A percentile compares a stretch with the other conserved stretches of the same genome.
These are phyloP conservation scores for Cinara cedri DNA, from an alignment of 2,888 invertebrate genomes.

Conservation along the genomic window DNA sequence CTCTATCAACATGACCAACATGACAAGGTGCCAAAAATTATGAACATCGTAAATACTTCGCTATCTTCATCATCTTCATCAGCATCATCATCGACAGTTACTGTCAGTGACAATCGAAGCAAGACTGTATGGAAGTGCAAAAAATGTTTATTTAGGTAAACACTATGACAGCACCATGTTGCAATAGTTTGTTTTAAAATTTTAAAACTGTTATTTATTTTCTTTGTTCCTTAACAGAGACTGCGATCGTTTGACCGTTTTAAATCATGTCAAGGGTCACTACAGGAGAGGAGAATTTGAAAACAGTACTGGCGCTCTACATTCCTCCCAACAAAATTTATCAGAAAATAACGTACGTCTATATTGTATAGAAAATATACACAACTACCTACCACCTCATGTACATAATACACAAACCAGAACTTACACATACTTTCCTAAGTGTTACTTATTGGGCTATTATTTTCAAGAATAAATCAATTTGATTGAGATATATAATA, in stretches of 20 bases:
- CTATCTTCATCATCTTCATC: conserved; percentile 14
- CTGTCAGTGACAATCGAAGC: neutral
- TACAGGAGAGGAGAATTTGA: conserved; percentile 63
- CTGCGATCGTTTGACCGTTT: conserved; percentile 70
- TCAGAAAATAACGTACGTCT: conserved; percentile 19
- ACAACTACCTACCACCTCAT: too few species aligned
- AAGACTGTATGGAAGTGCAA: conserved; percentile 87
- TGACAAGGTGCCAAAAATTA: neutral
- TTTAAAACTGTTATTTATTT: neutral
- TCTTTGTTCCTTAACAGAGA: conserved; percentile 65
- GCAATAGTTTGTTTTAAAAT: neutral
- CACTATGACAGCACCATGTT: neutral
- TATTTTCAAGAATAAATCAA: too few species aligned
- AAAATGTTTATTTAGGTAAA: conserved; percentile 84
- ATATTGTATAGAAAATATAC: conserved; percentile 2
- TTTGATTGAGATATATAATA: too few species aligned
- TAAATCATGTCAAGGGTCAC: conserved; percentile 73
- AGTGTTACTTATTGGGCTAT: too few species aligned
- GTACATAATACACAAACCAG: too few species aligned
- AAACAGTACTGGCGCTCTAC: neutral
- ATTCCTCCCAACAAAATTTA: neutral
- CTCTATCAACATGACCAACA: neutral
- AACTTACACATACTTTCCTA: too few species aligned
- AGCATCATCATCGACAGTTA: neutral
- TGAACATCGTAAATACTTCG: neutral